phyloP scores from a whole-genome alignment of 2,113 vertebrate genomes.

The Brachyhypopomus occidentalis region DNA sequence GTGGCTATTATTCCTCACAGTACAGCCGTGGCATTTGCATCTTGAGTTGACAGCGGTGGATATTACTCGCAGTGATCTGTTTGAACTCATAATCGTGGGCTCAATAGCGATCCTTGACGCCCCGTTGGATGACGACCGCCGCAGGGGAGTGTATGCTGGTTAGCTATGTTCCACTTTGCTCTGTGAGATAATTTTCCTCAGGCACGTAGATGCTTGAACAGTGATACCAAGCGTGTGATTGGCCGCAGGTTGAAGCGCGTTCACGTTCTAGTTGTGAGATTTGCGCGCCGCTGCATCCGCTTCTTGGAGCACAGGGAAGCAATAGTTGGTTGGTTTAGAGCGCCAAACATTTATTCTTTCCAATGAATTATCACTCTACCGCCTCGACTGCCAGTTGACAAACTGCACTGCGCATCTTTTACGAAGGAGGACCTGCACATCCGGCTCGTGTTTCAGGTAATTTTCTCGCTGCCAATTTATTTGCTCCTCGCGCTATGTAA shows the following conservation, averaged over 20 bases:
- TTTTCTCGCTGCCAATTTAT: neutral
- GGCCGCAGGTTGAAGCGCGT: constrained; percentile 55
- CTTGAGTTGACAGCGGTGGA: neutral
- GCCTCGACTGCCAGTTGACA: constrained; percentile 50
- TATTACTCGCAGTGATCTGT: neutral
- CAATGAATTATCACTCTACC: constrained; percentile 51
- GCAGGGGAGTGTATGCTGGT: neutral
- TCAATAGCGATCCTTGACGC: too few species aligned
- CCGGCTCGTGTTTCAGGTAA: constrained; percentile 47
- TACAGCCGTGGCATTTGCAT: constrained; percentile 6
- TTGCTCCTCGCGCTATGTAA: neutral
- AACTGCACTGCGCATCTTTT: constrained; percentile 28
- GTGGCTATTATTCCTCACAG: neutral
- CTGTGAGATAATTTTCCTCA: neutral
- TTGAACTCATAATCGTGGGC: neutral
- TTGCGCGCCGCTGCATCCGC: constrained; percentile 41
- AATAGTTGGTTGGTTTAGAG: constrained; percentile 40
- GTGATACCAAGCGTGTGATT: constrained; percentile 51
- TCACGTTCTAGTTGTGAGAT: constrained; percentile 49
- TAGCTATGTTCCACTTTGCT: neutral
- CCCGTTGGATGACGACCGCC: neutral
- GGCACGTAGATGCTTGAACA: neutral
- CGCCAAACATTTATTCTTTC: constrained; percentile 43
- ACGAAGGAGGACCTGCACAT: constrained; percentile 26
- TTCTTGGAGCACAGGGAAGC: neutral